Base-by-base conservation (phyloP, 2,797 vertebrate genomes). In the Bradypus variegatus region DNA sequence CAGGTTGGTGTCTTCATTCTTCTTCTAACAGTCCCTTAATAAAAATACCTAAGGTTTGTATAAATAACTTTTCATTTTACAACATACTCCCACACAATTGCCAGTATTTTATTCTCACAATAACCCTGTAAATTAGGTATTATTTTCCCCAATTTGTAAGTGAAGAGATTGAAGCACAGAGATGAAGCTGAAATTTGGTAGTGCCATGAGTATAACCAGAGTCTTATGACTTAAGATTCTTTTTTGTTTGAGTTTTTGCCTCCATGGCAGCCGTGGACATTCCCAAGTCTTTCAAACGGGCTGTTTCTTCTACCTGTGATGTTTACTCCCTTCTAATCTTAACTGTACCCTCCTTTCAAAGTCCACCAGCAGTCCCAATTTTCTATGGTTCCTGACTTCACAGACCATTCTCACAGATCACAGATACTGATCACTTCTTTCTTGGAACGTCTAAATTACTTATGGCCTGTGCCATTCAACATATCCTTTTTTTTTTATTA, bases 51-150 rank as follows among this genome's bases (percentile, higher is more conserved):
- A 70, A 58, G 41, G 83, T 81, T 91, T 25, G 5, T 60, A 5
- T 93, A 93, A 84, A 70, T 91, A 90, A 45, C 67, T 80, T 91
- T 83, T 80, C 48, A 80, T 90, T 72, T 36, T 87, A 65, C 9
- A 73, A 2, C 14, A 72, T 21, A 36, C 53, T 86, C 87, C 9
- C 65, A 58, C 62, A 18, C 88, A 81, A 88, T 77, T 88, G 53
- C 65, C 50, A 86, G n/a, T 82, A 83, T 89, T 91, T 94, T 75
- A 79, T 91, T 91, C n/a, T 81, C 45, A 77, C 2, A 86, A 27
- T 33, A 62, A 58, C 18, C 25, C 21, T 77, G 19, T 93, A 36
- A 85, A 48, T 84, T 91, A 80, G n/a, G 5, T 58, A 90, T 73
- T 80, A 77, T 67, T 76, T 38, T 85, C 48, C 55, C 29, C 29